These are phyloP conservation scores for Drosophila monieri DNA, from an alignment of 2,888 invertebrate genomes.

Conservation along the genomic window DNA sequence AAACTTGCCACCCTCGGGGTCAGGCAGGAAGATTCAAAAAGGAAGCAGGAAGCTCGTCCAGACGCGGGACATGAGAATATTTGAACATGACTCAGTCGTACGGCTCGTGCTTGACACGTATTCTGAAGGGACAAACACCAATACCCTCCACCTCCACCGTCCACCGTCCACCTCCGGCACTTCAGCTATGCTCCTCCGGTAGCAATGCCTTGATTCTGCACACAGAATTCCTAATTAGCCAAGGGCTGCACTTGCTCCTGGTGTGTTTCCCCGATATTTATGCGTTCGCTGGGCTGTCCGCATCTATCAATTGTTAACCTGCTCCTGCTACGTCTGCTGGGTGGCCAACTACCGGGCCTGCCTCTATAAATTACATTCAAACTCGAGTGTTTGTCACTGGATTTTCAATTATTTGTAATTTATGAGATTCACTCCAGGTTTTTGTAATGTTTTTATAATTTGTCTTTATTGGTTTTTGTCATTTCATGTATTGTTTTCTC, in stretches of 20 bases:
- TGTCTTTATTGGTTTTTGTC: conserved; percentile 46
- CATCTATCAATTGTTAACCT: conserved; percentile 65
- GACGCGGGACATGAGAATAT: conserved; percentile 65
- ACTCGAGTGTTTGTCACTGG: conserved; percentile 20
- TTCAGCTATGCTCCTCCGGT: conserved; percentile 17
- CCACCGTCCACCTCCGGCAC: not conserved
- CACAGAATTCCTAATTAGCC: conserved; percentile 70
- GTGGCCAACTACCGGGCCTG: conserved; percentile 55
- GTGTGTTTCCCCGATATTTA: conserved; percentile 51
- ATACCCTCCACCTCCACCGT: not conserved
- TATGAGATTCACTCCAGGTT: conserved; percentile 31
- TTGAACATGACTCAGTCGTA: conserved; percentile 59
- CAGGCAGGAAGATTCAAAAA: conserved; percentile 36
- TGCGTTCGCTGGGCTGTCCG: conserved; percentile 63
- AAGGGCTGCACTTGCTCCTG: not conserved
- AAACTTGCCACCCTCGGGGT: conserved; percentile 55
- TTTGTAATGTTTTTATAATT: conserved; percentile 46
- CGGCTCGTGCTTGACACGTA: conserved; percentile 74
- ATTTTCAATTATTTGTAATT: conserved; percentile 21
- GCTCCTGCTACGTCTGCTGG: conserved; percentile 57
- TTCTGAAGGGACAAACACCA: conserved; percentile 60
- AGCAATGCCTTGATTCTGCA: conserved; percentile 51
- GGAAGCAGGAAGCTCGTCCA: conserved; percentile 70
- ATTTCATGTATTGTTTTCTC: conserved; percentile 30
- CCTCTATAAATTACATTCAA: conserved; percentile 68